Conservation (phyloP, 2,797 vertebrate genomes). For the Schizopygopsis pylzovi region DNA sequence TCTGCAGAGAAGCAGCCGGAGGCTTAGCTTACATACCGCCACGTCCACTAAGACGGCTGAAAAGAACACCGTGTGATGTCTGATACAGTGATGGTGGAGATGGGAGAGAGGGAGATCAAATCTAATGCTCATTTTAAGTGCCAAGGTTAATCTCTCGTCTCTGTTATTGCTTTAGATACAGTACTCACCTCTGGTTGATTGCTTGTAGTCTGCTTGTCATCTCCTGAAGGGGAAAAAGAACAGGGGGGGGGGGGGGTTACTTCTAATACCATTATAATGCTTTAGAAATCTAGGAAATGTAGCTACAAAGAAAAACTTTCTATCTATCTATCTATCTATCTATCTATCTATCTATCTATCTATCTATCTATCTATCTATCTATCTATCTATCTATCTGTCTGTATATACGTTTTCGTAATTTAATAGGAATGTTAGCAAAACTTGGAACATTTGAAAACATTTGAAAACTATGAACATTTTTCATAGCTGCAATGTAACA, state of each 20-base stretch:
- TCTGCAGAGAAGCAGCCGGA: slow-evolving; percentile 13
- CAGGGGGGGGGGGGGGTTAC: not conserved
- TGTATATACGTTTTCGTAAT: not conserved
- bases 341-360: too few relatives aligned
- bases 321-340: too few relatives aligned
- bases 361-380: too few relatives aligned
- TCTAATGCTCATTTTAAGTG: slow-evolving; percentile 35
- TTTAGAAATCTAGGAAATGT: not conserved
- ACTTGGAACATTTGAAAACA: not conserved
- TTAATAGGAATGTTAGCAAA: not conserved
- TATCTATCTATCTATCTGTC: too few relatives aligned
- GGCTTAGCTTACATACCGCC: slow-evolving; percentile 25
- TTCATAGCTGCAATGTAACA: not conserved
- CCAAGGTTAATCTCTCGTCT: slow-evolving; percentile 5
- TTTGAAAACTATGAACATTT: not conserved
- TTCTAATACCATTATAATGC: not conserved
- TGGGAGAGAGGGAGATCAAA: slow-evolving; percentile 12
- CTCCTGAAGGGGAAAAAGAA: slow-evolving; percentile 68
- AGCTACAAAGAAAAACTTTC: not conserved
- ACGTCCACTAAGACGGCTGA: slow-evolving; percentile 26
- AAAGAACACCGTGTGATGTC: slow-evolving; percentile 25
- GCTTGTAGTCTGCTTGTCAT: slow-evolving; percentile 79
- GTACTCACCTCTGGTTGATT: slow-evolving; percentile 83
- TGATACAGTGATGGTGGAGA: slow-evolving; percentile 4
- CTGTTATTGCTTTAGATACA: slow-evolving; percentile 8